Conservation (phyloP, 2,888 invertebrate species). For the Himalopsyche anomala region DNA sequence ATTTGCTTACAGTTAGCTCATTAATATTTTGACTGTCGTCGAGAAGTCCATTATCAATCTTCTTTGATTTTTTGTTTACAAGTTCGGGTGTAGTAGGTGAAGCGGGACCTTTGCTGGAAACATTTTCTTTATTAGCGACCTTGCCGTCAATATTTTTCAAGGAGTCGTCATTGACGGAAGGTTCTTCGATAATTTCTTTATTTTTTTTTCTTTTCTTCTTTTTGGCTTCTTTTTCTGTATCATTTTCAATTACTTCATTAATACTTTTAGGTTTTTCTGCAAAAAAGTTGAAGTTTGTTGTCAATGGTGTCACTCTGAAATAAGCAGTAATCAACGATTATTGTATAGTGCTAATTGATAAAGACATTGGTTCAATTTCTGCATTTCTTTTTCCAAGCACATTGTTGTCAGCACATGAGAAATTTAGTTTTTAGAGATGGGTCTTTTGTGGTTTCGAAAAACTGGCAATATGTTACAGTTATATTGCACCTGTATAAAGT, state of each 20-base stretch:
- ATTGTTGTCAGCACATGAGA: too few species aligned
- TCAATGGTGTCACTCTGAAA: slow-evolving; percentile 65
- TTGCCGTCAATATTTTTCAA: slow-evolving; percentile 47
- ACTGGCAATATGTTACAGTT: too few species aligned
- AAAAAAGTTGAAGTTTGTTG: slow-evolving; percentile 61
- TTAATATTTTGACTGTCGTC: slow-evolving; percentile 61
- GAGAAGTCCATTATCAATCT: slow-evolving; percentile 53
- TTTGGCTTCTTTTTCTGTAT: slow-evolving; percentile 63
- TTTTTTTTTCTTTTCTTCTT: slow-evolving; percentile 62
- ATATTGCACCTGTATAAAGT: too few species aligned
- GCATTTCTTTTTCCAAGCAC: too few species aligned
- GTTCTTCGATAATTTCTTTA: slow-evolving; percentile 57
- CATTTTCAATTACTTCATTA: slow-evolving; percentile 56
- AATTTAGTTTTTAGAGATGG: too few species aligned
- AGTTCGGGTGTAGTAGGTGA: slow-evolving; percentile 44
- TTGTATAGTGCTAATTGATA: too few species aligned
- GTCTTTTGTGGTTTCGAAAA: too few species aligned
- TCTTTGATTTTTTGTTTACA: slow-evolving; percentile 49
- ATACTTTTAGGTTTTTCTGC: slow-evolving; percentile 54
- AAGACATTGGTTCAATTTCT: too few species aligned
- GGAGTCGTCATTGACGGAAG: slow-evolving; percentile 49
- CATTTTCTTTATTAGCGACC: slow-evolving; percentile 53
- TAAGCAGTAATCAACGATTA: slow-evolving; percentile 62
- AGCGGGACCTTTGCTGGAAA: neutral
- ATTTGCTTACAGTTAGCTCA: slow-evolving; percentile 59